A percentile compares a stretch with the other conserved stretches of the same genome.
Evolutionary conservation across 2,113 vertebrate genomes (phyloP).

Genomic region (Eulemur rufifrons): DNA sequence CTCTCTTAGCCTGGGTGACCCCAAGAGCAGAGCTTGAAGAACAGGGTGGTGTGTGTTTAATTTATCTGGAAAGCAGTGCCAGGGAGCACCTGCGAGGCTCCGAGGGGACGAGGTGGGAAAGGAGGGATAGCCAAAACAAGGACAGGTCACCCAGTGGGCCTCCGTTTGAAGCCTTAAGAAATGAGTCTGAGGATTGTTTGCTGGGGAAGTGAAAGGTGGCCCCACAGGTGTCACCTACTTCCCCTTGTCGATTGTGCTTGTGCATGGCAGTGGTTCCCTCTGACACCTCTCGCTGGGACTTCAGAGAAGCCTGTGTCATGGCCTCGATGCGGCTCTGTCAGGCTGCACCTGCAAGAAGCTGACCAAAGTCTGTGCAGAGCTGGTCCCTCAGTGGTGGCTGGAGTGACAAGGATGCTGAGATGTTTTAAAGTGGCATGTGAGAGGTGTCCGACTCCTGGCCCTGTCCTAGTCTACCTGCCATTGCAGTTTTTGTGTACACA

Average conservation of each 20-base stretch:
- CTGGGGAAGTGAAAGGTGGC: background rate
- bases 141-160: background rate
- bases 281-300: background rate
- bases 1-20: background rate
- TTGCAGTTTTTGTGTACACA: background rate
- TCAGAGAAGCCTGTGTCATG: background rate
- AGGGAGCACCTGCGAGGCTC: background rate
- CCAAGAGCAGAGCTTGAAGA: background rate
- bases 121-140: background rate
- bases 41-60: background rate
- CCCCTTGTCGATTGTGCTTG: background rate
- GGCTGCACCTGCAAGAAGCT: background rate
- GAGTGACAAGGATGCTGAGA: background rate
- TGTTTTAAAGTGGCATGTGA: background rate
- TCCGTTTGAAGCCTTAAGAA: background rate
- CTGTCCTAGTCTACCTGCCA: background rate
- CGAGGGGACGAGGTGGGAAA: background rate
- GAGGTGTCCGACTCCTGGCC: background rate
- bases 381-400: background rate
- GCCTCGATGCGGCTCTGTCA: background rate
- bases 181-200: background rate
- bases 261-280: rapidly evolving
- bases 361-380: background rate
- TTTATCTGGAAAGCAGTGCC: background rate
- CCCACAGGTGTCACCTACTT: no score